phyloP scores from a whole-genome alignment of 2,797 vertebrate species.

The Masticophis lateralis region DNA sequence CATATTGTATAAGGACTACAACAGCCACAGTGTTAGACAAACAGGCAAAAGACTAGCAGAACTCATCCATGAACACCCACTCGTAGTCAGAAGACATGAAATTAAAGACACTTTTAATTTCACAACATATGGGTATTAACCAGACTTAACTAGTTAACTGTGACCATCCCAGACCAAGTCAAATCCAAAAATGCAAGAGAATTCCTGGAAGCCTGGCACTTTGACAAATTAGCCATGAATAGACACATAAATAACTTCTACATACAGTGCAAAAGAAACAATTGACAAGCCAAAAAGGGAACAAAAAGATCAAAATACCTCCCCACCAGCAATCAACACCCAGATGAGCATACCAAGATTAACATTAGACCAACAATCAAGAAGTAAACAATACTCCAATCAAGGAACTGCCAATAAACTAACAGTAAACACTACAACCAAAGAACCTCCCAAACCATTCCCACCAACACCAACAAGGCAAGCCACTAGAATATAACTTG shows the following conservation, averaged over 20 bases:
- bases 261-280: not conserved
- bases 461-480: not conserved
- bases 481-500: not conserved
- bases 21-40: not conserved
- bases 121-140: not conserved
- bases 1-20: not conserved
- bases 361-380: not conserved
- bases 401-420: not conserved
- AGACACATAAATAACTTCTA: not conserved
- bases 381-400: not conserved
- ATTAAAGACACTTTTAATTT: not conserved
- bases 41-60: not conserved
- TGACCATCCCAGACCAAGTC: not conserved
- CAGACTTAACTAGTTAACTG: not conserved
- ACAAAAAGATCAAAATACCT: not conserved
- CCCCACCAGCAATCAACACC: not conserved
- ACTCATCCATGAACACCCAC: not conserved
- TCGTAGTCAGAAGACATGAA: not conserved
- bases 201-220: not conserved
- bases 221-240: not conserved
- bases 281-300: not conserved
- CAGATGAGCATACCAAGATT: not conserved
- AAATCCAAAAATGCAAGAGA: not conserved
- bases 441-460: not conserved
- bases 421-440: not conserved